These are phyloP conservation scores for Anagrus nilaparvatae DNA, from an alignment of 1,140 invertebrate genomes.

Conservation along the genomic window DNA sequence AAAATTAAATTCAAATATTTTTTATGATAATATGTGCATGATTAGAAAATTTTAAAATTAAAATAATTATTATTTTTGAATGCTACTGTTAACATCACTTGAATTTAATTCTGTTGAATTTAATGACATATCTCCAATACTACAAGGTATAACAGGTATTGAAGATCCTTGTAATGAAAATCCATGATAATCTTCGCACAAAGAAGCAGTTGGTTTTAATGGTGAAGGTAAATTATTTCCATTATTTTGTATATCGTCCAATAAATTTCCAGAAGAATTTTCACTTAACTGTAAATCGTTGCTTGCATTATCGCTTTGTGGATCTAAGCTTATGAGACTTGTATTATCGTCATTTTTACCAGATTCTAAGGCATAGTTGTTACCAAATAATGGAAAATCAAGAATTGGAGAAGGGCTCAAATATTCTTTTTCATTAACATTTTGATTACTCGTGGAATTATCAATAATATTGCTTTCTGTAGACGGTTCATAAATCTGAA, in stretches of 20 bases:
- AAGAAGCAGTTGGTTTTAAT: conserved; percentile 40
- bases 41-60: conserved; percentile 3
- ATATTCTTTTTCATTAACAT: conserved; percentile 26
- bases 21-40: background rate
- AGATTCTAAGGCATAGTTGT: conserved; percentile 30
- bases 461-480: conserved; percentile 22
- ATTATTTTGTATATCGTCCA: conserved; percentile 45
- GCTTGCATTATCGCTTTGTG: conserved; percentile 33
- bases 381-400: conserved; percentile 36
- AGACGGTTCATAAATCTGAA: conserved; percentile 25
- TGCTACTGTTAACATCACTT: conserved; percentile 25
- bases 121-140: conserved; percentile 48
- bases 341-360: conserved; percentile 34
- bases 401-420: conserved; percentile 39
- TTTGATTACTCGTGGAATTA: conserved; percentile 16
- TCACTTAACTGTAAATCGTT: conserved; percentile 26
- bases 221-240: conserved; percentile 52
- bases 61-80: conserved; percentile 20
- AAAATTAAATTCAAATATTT: background rate
- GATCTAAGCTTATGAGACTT: conserved; percentile 47
- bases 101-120: conserved; percentile 26
- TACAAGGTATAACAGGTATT: conserved; percentile 64
- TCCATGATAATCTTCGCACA: conserved; percentile 50
- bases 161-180: conserved; percentile 57
- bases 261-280: conserved; percentile 24